Conservation (phyloP, 2,888 invertebrate genomes). For the Dicyrtoma fusca region DNA sequence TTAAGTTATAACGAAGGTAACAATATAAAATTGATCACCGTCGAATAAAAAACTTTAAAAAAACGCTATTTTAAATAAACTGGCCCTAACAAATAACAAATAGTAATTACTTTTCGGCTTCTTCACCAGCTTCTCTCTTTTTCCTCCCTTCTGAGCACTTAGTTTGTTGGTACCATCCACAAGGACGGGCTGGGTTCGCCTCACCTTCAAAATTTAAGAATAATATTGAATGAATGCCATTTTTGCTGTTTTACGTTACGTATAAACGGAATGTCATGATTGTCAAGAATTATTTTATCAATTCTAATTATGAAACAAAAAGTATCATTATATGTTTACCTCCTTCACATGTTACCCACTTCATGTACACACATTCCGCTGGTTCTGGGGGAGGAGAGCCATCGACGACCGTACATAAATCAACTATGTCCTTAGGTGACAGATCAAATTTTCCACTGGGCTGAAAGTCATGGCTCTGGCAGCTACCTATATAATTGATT, state of each 20-base stretch:
- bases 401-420: neutral
- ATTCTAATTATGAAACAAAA: neutral
- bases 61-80: no score
- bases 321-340: neutral
- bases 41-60: no score
- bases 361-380: neutral
- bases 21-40: no score
- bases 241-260: neutral
- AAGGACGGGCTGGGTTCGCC: neutral
- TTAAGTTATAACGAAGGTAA: no score
- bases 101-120: no score
- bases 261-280: no score
- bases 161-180: conserved; percentile 9
- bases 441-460: neutral
- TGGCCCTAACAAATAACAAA: no score
- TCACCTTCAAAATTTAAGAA: neutral
- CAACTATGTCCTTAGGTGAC: neutral
- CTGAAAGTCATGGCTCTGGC: neutral
- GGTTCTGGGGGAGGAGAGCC: neutral
- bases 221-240: no score
- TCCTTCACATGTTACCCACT: conserved; percentile 2
- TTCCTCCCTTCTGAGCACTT: neutral
- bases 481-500: no score
- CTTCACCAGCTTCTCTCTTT: no score
- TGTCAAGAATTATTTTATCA: neutral